Evolutionary conservation across 2,888 invertebrate species (phyloP).

Genomic region (Netelia virgata): DNA sequence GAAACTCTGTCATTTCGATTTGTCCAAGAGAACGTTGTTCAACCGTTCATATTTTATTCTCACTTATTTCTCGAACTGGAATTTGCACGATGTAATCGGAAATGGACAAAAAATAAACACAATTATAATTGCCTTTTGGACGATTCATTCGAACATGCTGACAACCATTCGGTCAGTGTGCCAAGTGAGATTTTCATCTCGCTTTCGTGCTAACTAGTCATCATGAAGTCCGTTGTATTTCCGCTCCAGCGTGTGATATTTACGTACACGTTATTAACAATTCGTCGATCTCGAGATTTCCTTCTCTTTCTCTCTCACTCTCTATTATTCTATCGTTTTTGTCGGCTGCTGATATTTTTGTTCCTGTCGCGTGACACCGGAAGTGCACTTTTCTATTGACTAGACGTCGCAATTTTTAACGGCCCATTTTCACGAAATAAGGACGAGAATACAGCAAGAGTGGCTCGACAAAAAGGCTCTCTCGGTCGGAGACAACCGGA

Average conservation of each 20-base stretch:
- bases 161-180: slow-evolving; percentile 57
- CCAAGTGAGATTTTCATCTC: slow-evolving; percentile 64
- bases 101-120: background rate
- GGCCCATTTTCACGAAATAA: slow-evolving; percentile 72
- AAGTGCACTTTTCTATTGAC: slow-evolving; percentile 46
- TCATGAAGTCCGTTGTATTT: slow-evolving; percentile 47
- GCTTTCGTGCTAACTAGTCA: slow-evolving; percentile 40
- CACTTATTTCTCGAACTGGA: background rate
- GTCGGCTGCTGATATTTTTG: slow-evolving; percentile 4
- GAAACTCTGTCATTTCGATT: background rate
- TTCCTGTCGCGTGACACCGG: slow-evolving; percentile 50
- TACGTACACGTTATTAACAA: slow-evolving; percentile 16
- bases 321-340: slow-evolving; percentile 26
- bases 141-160: slow-evolving; percentile 43
- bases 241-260: slow-evolving; percentile 44
- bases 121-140: slow-evolving; percentile 18
- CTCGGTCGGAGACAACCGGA: slow-evolving; percentile 14
- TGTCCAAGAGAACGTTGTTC: no score
- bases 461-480: background rate
- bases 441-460: slow-evolving; percentile 39
- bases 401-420: slow-evolving; percentile 67
- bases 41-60: no score
- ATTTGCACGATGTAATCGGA: background rate
- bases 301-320: slow-evolving; percentile 14
- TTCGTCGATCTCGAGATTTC: slow-evolving; percentile 24